Conservation (phyloP, 1,140 invertebrate species). For the Paramacrobiotus metropolitanus region DNA sequence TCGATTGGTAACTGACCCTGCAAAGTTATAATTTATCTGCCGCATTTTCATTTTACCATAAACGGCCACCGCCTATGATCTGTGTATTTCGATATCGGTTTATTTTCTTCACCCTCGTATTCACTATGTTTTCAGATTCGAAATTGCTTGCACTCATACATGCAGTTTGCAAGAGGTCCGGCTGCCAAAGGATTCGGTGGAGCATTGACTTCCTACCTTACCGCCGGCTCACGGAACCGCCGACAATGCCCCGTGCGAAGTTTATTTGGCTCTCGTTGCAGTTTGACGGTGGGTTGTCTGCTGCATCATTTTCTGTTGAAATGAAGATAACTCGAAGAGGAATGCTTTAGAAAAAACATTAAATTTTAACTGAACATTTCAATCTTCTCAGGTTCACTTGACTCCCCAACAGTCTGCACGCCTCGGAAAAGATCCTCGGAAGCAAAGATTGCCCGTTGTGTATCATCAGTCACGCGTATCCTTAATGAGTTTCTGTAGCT, state of each 20-base stretch:
- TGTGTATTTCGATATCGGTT: too few relatives aligned
- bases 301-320: too few relatives aligned
- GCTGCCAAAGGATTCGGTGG: not conserved
- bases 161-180: slow-evolving; percentile 1
- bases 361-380: too few relatives aligned
- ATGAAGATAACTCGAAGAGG: too few relatives aligned
- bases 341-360: too few relatives aligned
- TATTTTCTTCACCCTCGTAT: not conserved
- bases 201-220: not conserved
- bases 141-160: not conserved
- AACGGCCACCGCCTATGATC: too few relatives aligned
- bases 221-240: not conserved
- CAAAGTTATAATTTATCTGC: too few relatives aligned
- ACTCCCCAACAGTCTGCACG: not conserved
- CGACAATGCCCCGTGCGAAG: not conserved
- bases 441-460: not conserved
- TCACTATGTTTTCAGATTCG: not conserved
- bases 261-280: not conserved
- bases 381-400: not conserved
- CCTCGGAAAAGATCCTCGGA: not conserved
- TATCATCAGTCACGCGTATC: not conserved
- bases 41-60: too few relatives aligned
- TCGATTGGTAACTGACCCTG: too few relatives aligned
- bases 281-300: too few relatives aligned
- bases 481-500: not conserved